phyloP scores from a whole-genome alignment of 35 echinoderm and acorn worm species.

The Stichopus chloronotus region DNA sequence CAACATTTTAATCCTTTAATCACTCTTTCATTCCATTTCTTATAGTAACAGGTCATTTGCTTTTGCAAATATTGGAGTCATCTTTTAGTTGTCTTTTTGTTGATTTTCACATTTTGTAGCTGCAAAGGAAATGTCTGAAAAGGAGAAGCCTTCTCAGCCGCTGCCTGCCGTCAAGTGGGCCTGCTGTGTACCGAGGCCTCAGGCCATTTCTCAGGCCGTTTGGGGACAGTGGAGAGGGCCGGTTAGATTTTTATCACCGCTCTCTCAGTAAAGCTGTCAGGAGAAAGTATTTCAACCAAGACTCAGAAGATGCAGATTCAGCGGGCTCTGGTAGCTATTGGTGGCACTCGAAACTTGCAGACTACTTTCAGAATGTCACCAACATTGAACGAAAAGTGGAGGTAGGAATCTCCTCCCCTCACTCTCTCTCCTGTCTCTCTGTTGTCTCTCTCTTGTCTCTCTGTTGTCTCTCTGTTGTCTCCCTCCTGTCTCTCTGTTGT shows the following conservation, averaged over 20 bases:
- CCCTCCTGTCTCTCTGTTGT: too few species aligned
- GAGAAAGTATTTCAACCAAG: conserved; percentile 78
- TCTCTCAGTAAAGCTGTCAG: conserved; percentile 95
- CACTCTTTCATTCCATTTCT: too few species aligned
- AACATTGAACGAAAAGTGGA: conserved; percentile 93
- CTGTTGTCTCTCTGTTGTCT: too few species aligned
- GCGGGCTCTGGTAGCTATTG: conserved; percentile 52
- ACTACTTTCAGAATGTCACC: conserved; percentile 78
- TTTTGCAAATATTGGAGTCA: too few species aligned
- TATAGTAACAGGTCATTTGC: too few species aligned
- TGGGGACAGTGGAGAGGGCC: conserved; percentile 94
- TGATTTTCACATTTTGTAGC: background rate
- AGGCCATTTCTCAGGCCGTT: conserved; percentile 87
- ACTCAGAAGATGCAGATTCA: background rate
- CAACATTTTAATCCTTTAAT: too few species aligned
- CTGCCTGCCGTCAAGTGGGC: conserved; percentile 89
- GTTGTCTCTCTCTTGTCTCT: background rate
- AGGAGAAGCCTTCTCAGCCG: conserved; percentile 32
- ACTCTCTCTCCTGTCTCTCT: background rate
- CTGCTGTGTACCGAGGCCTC: conserved; percentile 78
- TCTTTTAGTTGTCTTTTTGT: too few species aligned
- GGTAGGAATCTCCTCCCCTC: conserved; percentile 27
- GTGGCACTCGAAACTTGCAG: conserved; percentile 94
- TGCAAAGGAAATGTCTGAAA: conserved; percentile 31
- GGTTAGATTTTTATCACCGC: conserved; percentile 95